These are phyloP conservation scores for Alethe castanea DNA, from an alignment of 2,113 vertebrate species.

Conservation along the genomic window DNA sequence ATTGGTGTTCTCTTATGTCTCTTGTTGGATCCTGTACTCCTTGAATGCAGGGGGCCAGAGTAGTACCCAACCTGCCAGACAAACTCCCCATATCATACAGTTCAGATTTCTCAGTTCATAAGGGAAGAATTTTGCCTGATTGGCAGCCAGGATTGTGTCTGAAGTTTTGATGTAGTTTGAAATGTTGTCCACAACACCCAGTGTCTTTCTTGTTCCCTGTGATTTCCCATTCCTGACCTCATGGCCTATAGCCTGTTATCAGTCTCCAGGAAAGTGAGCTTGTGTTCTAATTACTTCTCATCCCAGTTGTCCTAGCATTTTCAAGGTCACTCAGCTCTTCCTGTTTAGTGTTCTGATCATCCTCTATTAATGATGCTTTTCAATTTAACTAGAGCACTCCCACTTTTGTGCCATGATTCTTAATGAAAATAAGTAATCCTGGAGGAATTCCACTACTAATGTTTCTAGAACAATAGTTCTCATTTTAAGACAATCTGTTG, in stretches of 20 bases:
- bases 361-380: background rate
- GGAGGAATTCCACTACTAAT: background rate
- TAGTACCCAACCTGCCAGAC: background rate
- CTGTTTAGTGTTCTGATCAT: background rate
- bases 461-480: background rate
- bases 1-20: background rate
- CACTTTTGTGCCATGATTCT: background rate
- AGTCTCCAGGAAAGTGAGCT: background rate
- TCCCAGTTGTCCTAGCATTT: background rate
- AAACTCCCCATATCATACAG: background rate
- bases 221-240: background rate
- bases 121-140: background rate
- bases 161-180: background rate
- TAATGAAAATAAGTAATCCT: constrained; percentile 11
- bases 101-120: background rate
- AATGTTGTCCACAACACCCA: background rate
- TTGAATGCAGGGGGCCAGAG: background rate
- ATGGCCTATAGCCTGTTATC: background rate
- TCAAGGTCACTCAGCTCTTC: background rate
- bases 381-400: background rate
- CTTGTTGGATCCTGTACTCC: background rate
- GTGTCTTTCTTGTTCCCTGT: background rate
- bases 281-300: background rate
- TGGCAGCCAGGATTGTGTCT: background rate
- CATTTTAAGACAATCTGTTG: constrained; percentile 7